phyloP scores from a whole-genome alignment of 1,140 invertebrate genomes.

The Littorina saxatilis region DNA sequence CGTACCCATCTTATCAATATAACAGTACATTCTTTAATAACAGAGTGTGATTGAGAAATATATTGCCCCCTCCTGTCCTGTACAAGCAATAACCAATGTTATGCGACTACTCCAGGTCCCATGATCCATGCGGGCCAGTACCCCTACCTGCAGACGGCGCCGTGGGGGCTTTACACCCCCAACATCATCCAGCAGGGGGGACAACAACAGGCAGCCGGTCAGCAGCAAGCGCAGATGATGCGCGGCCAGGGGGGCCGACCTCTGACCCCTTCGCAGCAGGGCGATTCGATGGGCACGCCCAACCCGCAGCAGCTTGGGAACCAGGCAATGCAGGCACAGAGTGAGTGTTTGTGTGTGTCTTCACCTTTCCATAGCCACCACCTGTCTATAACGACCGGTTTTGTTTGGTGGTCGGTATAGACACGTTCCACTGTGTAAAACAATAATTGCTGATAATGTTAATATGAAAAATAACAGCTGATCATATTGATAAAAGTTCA shows the following conservation, averaged over 20 bases:
- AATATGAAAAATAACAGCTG: too few relatives aligned
- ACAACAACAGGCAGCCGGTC: constrained; percentile 54
- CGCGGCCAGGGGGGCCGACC: constrained; percentile 71
- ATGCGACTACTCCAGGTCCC: constrained; percentile 50
- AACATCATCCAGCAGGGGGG: constrained; percentile 67
- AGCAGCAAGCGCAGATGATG: constrained; percentile 66
- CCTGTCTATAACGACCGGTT: too few relatives aligned
- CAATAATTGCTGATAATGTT: too few relatives aligned
- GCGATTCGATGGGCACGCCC: constrained; percentile 55
- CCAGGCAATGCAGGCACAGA: constrained; percentile 54
- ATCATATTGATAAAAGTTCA: too few relatives aligned
- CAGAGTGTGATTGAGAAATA: too few relatives aligned
- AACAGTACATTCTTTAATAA: too few relatives aligned
- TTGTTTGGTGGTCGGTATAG: too few relatives aligned
- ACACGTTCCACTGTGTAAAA: too few relatives aligned
- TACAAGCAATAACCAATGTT: too few relatives aligned
- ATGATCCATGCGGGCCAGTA: constrained; percentile 75
- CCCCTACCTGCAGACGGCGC: constrained; percentile 72
- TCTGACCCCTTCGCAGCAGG: constrained; percentile 77
- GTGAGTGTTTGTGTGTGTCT: constrained; percentile 42
- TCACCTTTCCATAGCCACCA: too few relatives aligned
- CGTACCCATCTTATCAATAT: too few relatives aligned
- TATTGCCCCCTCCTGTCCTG: too few relatives aligned
- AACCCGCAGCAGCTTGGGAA: constrained; percentile 43
- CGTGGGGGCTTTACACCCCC: constrained; percentile 78